These are phyloP conservation scores for Parnassius glacialis DNA, from an alignment of 2,888 invertebrate species.

Conservation along the genomic window DNA sequence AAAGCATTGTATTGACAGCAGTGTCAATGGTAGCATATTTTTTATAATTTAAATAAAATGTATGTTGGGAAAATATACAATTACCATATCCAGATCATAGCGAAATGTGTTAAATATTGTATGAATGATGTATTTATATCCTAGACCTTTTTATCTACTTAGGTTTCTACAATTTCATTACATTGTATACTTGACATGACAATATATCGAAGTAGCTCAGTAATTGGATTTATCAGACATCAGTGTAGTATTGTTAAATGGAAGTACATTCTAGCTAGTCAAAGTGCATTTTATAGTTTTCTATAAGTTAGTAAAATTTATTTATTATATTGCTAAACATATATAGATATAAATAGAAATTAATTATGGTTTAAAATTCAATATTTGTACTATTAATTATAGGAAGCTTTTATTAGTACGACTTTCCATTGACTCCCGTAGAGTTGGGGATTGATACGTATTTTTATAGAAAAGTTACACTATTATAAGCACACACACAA, in stretches of 20 bases:
- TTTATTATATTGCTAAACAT: neutral
- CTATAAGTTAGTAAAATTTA: conserved; percentile 31
- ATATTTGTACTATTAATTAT: neutral
- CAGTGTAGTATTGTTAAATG: conserved; percentile 22
- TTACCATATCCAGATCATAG: conserved; percentile 2
- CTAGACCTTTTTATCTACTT: neutral
- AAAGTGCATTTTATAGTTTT: conserved; percentile 47
- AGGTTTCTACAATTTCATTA: neutral
- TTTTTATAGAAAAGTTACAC: no score
- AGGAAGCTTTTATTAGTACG: no score
- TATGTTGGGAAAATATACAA: neutral
- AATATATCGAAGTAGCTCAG: conserved; percentile 21
- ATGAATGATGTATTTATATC: neutral
- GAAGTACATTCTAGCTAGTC: conserved; percentile 37
- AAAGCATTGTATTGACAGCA: neutral
- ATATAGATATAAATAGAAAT: neutral
- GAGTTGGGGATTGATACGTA: no score
- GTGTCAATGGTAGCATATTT: no score
- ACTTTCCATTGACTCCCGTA: no score
- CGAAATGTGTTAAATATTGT: neutral
- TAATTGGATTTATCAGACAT: conserved; percentile 12
- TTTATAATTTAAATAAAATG: no score
- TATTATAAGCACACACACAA: no score
- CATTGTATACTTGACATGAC: conserved; percentile 24
- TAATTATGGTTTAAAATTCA: neutral